A percentile compares a stretch with the other conserved stretches of the same genome.
Conservation (phyloP, 2,113 vertebrate species). For the Apodemus sylvaticus region DNA sequence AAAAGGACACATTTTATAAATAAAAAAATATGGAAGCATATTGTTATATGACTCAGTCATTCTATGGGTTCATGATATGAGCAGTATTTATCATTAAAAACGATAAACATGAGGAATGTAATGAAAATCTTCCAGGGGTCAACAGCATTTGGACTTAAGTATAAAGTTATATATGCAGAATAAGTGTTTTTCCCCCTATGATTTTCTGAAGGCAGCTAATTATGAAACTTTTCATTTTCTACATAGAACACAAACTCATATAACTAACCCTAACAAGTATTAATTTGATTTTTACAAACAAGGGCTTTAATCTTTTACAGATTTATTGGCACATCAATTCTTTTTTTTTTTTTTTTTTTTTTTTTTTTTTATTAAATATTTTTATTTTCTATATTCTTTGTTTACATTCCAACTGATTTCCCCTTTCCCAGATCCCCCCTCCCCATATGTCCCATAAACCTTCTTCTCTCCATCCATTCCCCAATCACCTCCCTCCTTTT, state of each 20-base stretch:
- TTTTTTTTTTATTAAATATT: too few relatives aligned
- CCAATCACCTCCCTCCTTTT: too few relatives aligned
- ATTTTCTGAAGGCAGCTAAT: background rate
- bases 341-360: too few relatives aligned
- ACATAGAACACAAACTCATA: background rate
- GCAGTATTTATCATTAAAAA: constrained; percentile 5
- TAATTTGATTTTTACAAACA: constrained; percentile 30
- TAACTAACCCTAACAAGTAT: background rate
- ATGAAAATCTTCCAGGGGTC: background rate
- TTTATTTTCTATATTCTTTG: too few relatives aligned
- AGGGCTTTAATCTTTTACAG: background rate
- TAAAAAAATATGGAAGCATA: background rate
- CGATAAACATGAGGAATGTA: background rate
- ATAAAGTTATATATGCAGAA: background rate
- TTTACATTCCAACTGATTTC: too few relatives aligned
- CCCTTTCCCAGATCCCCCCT: too few relatives aligned
- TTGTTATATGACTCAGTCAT: background rate
- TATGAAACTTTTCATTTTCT: constrained; percentile 30
- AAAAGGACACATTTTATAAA: background rate
- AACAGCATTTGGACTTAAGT: background rate
- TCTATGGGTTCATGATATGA: background rate
- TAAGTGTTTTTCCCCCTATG: background rate
- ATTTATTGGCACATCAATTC: background rate
- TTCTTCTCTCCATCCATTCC: too few relatives aligned
- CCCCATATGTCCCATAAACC: too few relatives aligned